Evolutionary conservation across 2,888 invertebrate genomes (phyloP), one percentile per base, ranked within the genome.

Genomic region (Dendrolimus pini): DNA sequence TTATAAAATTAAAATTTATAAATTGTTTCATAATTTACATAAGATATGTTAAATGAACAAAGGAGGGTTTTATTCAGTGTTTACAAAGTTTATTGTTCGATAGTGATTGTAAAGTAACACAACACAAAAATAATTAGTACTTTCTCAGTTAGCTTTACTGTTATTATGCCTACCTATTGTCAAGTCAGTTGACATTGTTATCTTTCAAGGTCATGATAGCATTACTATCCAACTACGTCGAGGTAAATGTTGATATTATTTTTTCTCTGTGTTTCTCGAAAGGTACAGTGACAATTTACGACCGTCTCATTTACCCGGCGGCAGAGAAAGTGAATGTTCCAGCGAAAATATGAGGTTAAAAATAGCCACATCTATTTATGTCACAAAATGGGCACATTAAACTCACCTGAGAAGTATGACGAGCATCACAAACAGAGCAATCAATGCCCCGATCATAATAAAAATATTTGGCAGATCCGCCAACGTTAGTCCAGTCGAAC

Each of bases 381-480:
- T 58, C 54, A 57, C 41, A 58, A 55, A 52, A 58, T 47, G 47
- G 9, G 12, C 9, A 56, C n/a, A 59, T 42, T 57, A 53, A 42
- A 78, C 92, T 87, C 78, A 95, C 95, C 94, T 94, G 84, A 94
- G 93, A 67, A 95, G 93, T 79, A 95, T 94, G 69, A 95, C 91
- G 72, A 95, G 92, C 93, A 95, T 94, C 63, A 93, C 93, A 83
- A 94, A 94, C 74, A 95, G 93, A 78, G 94, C 94, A 74, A 95
- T 91, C 60, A 95, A 86, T 62, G 95, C 94, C 56, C 94, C 94
- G 67, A 94, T 92, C 82, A 95, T 94, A 70, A 94, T 94, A 84
- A 95, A 93, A 81, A 95, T 94, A 86, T 94, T 95, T 71, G 94
- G 93, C 83, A 95, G 89, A 83, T 95, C 95, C 63, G 94, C 94